Evolutionary conservation across 1,140 invertebrate species (phyloP).

Genomic region (Leptinotarsa texana): DNA sequence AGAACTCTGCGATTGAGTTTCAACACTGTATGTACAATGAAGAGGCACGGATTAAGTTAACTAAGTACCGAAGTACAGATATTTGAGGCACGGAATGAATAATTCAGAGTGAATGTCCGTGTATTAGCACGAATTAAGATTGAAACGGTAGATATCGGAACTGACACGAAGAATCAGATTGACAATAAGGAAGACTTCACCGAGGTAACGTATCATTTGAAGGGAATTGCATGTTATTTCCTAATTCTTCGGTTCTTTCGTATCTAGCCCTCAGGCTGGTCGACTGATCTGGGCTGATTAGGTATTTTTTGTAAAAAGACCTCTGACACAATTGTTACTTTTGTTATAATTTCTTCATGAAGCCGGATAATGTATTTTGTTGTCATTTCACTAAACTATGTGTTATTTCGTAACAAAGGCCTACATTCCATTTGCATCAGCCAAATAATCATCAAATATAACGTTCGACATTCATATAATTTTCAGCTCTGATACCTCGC

Average conservation of each 20-base stretch:
- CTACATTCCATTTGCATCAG: no score
- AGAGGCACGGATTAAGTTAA: not conserved
- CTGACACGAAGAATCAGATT: not conserved
- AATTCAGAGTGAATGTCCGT: not conserved
- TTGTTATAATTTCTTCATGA: no score
- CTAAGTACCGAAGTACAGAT: not conserved
- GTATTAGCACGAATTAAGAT: conserved; percentile 8
- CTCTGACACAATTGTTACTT: no score
- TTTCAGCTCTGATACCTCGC: no score
- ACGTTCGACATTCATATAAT: no score
- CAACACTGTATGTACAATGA: not conserved
- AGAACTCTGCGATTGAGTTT: no score
- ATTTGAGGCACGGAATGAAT: not conserved
- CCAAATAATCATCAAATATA: no score
- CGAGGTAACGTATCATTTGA: not conserved
- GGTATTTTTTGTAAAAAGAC: not conserved
- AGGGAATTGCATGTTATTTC: not conserved
- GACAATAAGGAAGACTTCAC: conserved; percentile 6
- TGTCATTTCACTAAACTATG: no score
- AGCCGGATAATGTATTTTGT: no score
- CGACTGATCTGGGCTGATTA: not conserved
- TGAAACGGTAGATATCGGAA: not conserved
- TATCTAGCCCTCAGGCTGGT: not conserved
- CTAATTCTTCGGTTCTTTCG: conserved; percentile 1
- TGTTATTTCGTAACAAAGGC: no score